phyloP scores from a whole-genome alignment of 53 echinoderm and acorn worm species.

The Antedon mediterranea region DNA sequence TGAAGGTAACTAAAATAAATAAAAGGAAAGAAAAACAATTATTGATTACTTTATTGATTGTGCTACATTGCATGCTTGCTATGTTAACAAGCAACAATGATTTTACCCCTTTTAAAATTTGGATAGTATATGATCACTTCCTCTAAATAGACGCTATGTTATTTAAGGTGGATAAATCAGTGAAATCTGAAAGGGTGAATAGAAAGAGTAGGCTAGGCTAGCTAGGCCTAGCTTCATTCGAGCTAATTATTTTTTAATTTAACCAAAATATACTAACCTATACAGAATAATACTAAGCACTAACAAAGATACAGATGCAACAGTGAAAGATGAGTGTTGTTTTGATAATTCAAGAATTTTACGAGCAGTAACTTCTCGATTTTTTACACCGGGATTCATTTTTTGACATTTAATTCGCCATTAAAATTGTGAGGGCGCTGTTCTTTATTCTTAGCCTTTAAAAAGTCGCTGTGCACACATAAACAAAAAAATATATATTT shows the following conservation, averaged over 20 bases:
- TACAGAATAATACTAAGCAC: background rate
- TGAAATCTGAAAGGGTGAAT: too few species aligned
- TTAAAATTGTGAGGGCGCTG: background rate
- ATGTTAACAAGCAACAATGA: too few species aligned
- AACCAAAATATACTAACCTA: background rate
- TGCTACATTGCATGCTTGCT: too few species aligned
- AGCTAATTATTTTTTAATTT: background rate
- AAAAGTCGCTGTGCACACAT: background rate
- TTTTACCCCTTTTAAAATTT: too few species aligned
- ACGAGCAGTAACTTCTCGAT: background rate
- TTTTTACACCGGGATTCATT: background rate
- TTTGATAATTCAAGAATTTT: background rate
- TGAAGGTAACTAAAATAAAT: constrained; percentile 30
- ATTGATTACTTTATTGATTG: too few species aligned
- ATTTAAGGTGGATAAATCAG: too few species aligned
- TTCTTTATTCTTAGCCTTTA: background rate
- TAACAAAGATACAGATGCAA: background rate
- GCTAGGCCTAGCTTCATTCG: too few species aligned
- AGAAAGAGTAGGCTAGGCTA: too few species aligned
- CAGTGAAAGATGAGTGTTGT: background rate
- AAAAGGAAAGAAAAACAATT: too few species aligned
- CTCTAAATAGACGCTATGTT: too few species aligned
- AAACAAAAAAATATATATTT: background rate
- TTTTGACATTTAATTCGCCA: background rate
- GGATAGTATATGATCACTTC: too few species aligned